A percentile compares a stretch with the other conserved stretches of the same genome.
Conservation (phyloP, 1,140 invertebrate species). For the Ptiloglossa arizonensis region DNA sequence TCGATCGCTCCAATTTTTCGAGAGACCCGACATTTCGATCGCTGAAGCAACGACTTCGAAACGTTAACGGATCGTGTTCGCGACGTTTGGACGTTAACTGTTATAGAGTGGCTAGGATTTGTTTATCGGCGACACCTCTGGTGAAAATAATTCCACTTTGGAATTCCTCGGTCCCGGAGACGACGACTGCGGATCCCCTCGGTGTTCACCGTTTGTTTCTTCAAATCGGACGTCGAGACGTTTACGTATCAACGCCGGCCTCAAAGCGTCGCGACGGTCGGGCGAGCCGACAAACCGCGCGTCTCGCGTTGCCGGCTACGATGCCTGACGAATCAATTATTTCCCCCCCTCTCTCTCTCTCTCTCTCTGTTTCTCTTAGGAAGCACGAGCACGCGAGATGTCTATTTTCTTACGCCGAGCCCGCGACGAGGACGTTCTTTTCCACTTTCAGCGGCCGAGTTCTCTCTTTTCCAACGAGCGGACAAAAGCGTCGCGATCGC, state of each 20-base stretch:
- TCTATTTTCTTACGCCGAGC: constrained; percentile 59
- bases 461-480: not conserved
- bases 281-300: constrained; percentile 70
- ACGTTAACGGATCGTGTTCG: too few species aligned
- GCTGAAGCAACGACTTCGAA: too few species aligned
- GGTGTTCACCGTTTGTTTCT: constrained; percentile 49
- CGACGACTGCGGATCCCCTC: not conserved
- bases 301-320: constrained; percentile 57
- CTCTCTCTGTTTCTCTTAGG: too few species aligned
- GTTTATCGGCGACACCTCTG: too few species aligned
- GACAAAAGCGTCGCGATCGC: not conserved
- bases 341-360: constrained; percentile 26
- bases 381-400: too few species aligned
- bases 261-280: constrained; percentile 61
- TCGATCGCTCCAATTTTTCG: too few species aligned
- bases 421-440: not conserved
- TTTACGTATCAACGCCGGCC: constrained; percentile 55
- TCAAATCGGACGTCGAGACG: constrained; percentile 29
- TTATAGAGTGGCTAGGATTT: too few species aligned
- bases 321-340: constrained; percentile 67
- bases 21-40: too few species aligned
- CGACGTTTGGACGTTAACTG: too few species aligned
- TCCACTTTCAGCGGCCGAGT: not conserved
- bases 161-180: not conserved
- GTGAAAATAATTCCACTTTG: too few species aligned